Base-by-base conservation (phyloP, 1,140 invertebrate genomes). In the Drosophila biarmipes region DNA sequence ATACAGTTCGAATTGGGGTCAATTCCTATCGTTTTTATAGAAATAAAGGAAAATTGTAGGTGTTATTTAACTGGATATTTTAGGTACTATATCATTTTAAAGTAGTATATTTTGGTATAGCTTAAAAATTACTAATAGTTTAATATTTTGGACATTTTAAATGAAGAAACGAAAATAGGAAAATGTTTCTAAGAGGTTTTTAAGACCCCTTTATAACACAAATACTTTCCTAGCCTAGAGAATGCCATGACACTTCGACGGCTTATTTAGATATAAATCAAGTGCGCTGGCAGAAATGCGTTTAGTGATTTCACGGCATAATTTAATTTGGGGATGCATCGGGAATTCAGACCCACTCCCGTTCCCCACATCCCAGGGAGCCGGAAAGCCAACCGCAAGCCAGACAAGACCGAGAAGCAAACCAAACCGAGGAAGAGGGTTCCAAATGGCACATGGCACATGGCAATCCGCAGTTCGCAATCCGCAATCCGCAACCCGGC, bases 391-490 rank as follows among this genome's bases (percentile, higher is more conserved):
- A 64, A 43, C 12, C 45, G 17, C 38, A 48, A 56, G 59, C 21
- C 45, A 58, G 37, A 66, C 64, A 76, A 55, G 14, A 61, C 58
- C 35, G 11, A 40, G 15, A 29, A 6, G 14, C 35, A 58, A 80
- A 81, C 42, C 56, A 64, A 81, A 69, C 51, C 53, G 15, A 75
- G 24, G 24, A 4, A 2, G 78, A 64, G 73, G 66, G 56, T 77
- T 85, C 71, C 80, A 72, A 64, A 63, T 56, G 68, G 75, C 80
- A 72, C 59, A 63, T 56, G 68, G 37, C 62, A 74, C 77, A 76
- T 61, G 66, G 53, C 58, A 51, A 76, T 76, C 73, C 81, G 59
- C 63, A 73, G 46, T 59, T 55, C 15, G 57, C 34, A 53, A 54
- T 27, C 46, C n/a, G n/a, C 27, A 48, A 49, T 48, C 49, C n/a